A percentile compares a stretch with the other conserved stretches of the same genome.
phyloP scores from a whole-genome alignment of 2,113 vertebrate genomes.

The Hemiprocne comata region DNA sequence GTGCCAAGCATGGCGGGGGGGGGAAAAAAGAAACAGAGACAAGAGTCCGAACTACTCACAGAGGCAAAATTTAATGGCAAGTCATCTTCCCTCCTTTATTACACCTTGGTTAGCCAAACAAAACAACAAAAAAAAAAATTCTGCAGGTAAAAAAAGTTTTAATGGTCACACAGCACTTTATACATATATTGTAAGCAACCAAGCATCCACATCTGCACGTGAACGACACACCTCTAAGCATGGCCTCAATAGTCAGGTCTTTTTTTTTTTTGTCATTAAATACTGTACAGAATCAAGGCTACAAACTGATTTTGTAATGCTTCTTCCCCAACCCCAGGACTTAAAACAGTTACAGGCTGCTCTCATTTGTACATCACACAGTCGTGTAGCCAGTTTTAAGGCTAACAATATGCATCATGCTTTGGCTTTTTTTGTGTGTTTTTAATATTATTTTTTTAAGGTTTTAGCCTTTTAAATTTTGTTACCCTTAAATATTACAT shows the following conservation, averaged over 20 bases:
- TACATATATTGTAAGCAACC: slow-evolving; percentile 83
- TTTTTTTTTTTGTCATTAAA: slow-evolving; percentile 65
- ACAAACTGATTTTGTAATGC: slow-evolving; percentile 76
- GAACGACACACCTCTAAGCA: slow-evolving; percentile 76
- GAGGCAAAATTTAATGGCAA: slow-evolving; percentile 80
- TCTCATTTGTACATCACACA: slow-evolving; percentile 82
- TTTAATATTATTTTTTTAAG: slow-evolving; percentile 60
- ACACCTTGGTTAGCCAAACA: slow-evolving; percentile 79
- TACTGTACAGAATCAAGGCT: slow-evolving; percentile 85
- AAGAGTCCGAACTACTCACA: slow-evolving; percentile 62
- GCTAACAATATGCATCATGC: slow-evolving; percentile 93
- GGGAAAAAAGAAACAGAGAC: neutral
- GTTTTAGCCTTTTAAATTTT: slow-evolving; percentile 66
- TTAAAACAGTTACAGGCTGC: slow-evolving; percentile 62
- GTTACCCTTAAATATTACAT: slow-evolving; percentile 86
- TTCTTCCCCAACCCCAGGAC: slow-evolving; percentile 46
- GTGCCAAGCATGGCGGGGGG: no score
- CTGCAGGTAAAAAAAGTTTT: slow-evolving; percentile 79
- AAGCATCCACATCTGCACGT: slow-evolving; percentile 85
- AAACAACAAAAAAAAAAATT: slow-evolving; percentile 58
- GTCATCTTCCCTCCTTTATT: slow-evolving; percentile 75
- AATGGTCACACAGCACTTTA: slow-evolving; percentile 87
- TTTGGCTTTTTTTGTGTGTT: slow-evolving; percentile 85
- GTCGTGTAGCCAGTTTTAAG: slow-evolving; percentile 83
- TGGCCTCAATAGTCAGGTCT: slow-evolving; percentile 57